Conservation (phyloP, 2,113 vertebrate species). For the Sceloporus tristichus region DNA sequence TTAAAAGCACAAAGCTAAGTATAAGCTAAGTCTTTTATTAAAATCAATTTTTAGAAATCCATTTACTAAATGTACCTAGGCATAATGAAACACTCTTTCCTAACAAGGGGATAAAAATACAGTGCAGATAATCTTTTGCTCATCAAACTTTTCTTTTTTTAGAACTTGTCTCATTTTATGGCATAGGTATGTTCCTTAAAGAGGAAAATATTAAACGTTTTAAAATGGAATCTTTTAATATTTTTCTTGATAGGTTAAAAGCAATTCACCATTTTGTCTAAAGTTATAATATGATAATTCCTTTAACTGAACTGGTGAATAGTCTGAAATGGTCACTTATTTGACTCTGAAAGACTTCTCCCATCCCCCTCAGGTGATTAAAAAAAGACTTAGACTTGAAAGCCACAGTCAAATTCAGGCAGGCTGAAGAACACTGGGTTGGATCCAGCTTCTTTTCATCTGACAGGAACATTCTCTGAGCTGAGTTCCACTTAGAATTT, state of each 20-base stretch:
- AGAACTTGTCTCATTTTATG: constrained; percentile 32
- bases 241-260: constrained; percentile 6
- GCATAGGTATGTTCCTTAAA: constrained; percentile 19
- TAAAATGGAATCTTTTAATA: neutral
- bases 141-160: constrained; percentile 47
- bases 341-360: constrained; percentile 23
- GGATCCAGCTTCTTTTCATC: neutral
- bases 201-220: constrained; percentile 4
- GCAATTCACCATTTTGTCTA: constrained; percentile 17
- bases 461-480: neutral
- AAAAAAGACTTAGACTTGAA: constrained; percentile 47
- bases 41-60: constrained; percentile 68
- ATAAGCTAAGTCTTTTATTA: constrained; percentile 74
- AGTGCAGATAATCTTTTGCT: constrained; percentile 49
- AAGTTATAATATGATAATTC: neutral
- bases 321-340: neutral
- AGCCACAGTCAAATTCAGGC: neutral
- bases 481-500: neutral
- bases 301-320: constrained; percentile 23
- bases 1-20: constrained; percentile 62
- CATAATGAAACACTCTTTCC: constrained; percentile 64
- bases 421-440: neutral
- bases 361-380: constrained; percentile 18
- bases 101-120: constrained; percentile 56
- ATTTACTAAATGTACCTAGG: constrained; percentile 65